Base-by-base conservation (phyloP, 1,140 invertebrate genomes). In the Leptinotarsa lineolata region DNA sequence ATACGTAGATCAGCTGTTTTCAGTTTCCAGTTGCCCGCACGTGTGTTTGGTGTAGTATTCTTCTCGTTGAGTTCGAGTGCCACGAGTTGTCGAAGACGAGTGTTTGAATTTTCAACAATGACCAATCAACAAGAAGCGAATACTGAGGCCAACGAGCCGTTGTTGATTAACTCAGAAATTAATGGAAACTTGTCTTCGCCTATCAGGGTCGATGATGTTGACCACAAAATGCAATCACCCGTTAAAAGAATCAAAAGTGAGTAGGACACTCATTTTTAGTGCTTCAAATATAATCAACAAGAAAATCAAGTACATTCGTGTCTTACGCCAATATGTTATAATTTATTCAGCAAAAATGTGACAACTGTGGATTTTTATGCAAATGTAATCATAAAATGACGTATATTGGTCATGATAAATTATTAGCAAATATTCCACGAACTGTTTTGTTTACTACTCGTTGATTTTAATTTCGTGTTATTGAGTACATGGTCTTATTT, bases 161-260 rank as follows among this genome's bases (percentile, higher is more conserved):
- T 63, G 20, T 24, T 63, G 22, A 63, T 12, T 15, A 20, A 63
- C 13, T 15, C 18, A 5, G 60, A 63, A 21, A 63, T n/a, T 21
- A 21, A 20, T 21, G 20, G 20, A n/a, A 63, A 20, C 22, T 63
- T 63, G 20, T 63, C 60, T 24, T 18, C 15, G n/a, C 60, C 60
- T n/a, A 13, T 12, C 21, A 63, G 3, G 20, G 4, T 20, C 11
- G 60, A 21, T 63, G 60, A 18, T 21, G 48, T 15, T 18, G n/a
- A 18, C 48, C n/a, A 54, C 48, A 63, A 63, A 63, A 63, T 20
- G 11, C 60, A 63, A 21, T 13, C 60, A n/a, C 3, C 16, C 11
- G 60, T 63, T 63, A 63, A 63, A 63, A 63, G 60, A 63, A 63
- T n/a, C 22, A 63, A 63, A 63, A 63, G 60, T 63, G 22, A 63